These are phyloP conservation scores for Phylloscopus trochiloides DNA, from an alignment of 2,113 vertebrate species.

Conservation along the genomic window DNA sequence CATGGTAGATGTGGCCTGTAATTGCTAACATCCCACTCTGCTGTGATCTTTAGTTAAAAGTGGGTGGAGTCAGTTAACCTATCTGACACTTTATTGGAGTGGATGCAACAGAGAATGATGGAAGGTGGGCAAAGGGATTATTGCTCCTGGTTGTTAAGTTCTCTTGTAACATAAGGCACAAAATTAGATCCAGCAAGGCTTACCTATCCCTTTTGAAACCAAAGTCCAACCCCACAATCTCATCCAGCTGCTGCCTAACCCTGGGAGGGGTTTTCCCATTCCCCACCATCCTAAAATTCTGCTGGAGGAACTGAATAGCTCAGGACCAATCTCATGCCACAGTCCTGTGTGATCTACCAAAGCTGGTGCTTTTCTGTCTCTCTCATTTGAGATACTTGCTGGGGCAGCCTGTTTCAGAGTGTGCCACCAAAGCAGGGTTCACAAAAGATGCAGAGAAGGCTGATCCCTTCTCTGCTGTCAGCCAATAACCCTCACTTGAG, in stretches of 20 bases:
- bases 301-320: fast-evolving
- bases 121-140: not conserved
- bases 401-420: not conserved
- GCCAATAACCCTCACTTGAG: not conserved
- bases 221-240: not conserved
- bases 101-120: not conserved
- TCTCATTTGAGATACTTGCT: not conserved
- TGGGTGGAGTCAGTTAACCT: not conserved
- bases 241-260: not conserved
- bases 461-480: not conserved
- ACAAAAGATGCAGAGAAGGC: not conserved
- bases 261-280: not conserved
- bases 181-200: not conserved
- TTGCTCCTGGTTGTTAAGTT: not conserved
- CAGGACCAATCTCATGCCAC: not conserved
- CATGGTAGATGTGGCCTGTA: not conserved
- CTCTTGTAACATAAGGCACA: not conserved
- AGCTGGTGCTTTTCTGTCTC: not conserved
- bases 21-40: not conserved
- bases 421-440: not conserved
- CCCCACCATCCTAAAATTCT: not conserved
- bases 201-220: not conserved
- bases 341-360: not conserved
- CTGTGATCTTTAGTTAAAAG: not conserved
- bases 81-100: not conserved